Evolutionary conservation across 2,888 invertebrate species (phyloP).

Genomic region (Minunthozetes semirufus): DNA sequence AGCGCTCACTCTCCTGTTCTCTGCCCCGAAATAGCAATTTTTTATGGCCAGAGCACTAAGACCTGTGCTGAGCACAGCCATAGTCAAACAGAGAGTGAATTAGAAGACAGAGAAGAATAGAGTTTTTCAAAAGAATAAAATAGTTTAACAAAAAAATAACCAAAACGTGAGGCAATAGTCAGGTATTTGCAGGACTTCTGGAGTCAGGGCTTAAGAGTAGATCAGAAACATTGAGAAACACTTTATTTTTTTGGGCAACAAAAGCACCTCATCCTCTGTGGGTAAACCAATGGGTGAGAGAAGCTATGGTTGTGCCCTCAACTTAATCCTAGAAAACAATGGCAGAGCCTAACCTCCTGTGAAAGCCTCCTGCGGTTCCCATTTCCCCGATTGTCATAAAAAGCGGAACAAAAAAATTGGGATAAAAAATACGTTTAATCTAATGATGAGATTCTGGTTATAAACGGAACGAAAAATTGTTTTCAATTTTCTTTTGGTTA

Average conservation of each 20-base stretch:
- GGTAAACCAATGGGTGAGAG: too few relatives aligned
- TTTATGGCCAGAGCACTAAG: background rate
- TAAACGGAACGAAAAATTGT: background rate
- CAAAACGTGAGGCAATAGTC: background rate
- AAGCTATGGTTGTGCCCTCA: background rate
- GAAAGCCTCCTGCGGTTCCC: background rate
- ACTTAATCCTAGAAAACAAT: background rate
- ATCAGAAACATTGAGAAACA: too few relatives aligned
- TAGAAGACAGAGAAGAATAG: background rate
- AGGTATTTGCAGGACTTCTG: background rate
- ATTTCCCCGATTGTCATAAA: background rate
- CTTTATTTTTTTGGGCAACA: too few relatives aligned
- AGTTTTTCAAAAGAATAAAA: background rate
- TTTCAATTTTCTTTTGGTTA: background rate
- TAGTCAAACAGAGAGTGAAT: background rate
- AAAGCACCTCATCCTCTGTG: too few relatives aligned
- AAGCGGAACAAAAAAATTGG: background rate
- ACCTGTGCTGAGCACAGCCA: background rate
- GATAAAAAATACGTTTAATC: background rate
- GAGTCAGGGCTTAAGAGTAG: too few relatives aligned
- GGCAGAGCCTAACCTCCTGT: background rate
- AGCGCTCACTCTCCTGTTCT: background rate
- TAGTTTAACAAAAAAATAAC: background rate
- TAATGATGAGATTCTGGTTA: background rate
- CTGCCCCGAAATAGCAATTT: background rate